Evolutionary conservation across 2,888 invertebrate genomes (phyloP).

Genomic region (Cacoxenus indagator): DNA sequence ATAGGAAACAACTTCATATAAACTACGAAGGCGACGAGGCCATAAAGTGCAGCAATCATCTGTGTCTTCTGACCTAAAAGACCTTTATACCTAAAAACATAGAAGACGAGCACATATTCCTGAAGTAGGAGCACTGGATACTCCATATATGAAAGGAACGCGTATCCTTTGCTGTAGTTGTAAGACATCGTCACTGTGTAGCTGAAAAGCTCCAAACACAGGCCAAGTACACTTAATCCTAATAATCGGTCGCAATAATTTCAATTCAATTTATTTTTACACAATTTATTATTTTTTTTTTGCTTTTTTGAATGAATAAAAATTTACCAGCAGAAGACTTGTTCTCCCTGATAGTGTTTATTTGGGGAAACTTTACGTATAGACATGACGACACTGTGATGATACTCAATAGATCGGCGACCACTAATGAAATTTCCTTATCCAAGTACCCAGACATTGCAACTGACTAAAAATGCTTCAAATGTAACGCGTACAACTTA

Average conservation of each 20-base stretch:
- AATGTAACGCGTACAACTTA: background rate
- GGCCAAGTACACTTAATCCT: conserved; percentile 68
- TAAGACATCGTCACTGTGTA: conserved; percentile 86
- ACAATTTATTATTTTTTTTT: no score
- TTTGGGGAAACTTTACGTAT: conserved; percentile 87
- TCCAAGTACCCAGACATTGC: conserved; percentile 56
- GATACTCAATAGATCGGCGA: conserved; percentile 76
- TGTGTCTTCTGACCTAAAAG: conserved; percentile 71
- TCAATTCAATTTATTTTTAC: no score
- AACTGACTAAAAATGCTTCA: conserved; percentile 20
- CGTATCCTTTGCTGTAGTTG: conserved; percentile 82
- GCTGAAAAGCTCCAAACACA: conserved; percentile 74
- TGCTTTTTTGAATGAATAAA: background rate
- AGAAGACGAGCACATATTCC: conserved; percentile 80
- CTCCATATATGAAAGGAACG: conserved; percentile 84
- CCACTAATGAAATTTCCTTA: conserved; percentile 62
- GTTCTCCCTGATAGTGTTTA: conserved; percentile 76
- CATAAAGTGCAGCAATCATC: conserved; percentile 70
- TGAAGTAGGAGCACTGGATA: conserved; percentile 85
- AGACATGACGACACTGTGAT: conserved; percentile 84
- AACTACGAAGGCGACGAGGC: conserved; percentile 70
- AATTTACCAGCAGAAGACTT: conserved; percentile 79
- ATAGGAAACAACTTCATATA: conserved; percentile 67
- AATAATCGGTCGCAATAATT: no score
- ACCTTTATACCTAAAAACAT: conserved; percentile 79